phyloP scores from a whole-genome alignment of 1,140 invertebrate species.

The Drosophila santomea region DNA sequence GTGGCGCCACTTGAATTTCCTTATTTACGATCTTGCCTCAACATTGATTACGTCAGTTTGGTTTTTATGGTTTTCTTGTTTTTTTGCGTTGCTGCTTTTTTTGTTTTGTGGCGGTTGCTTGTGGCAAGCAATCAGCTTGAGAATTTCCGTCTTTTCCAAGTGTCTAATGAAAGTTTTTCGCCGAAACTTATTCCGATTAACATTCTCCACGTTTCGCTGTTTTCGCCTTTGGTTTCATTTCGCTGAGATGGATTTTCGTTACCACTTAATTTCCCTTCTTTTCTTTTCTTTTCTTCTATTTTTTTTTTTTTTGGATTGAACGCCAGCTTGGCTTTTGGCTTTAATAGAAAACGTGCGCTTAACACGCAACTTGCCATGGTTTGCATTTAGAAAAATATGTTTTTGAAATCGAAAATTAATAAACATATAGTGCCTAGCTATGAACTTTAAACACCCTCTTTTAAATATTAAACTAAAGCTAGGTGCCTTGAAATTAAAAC shows the following conservation, averaged over 20 bases:
- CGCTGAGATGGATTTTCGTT: constrained; percentile 34
- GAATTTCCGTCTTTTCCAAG: constrained; percentile 15
- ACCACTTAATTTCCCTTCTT: constrained; percentile 11
- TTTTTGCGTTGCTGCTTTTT: not conserved
- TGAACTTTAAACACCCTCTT: too few relatives aligned
- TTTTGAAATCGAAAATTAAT: not conserved
- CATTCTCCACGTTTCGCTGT: constrained; percentile 20
- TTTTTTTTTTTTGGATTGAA: constrained; percentile 18
- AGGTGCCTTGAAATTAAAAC: too few relatives aligned
- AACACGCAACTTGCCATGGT: constrained; percentile 56
- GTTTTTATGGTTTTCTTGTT: constrained; percentile 5
- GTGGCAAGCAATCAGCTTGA: constrained; percentile 12
- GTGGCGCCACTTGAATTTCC: constrained; percentile 11
- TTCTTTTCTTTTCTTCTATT: too few relatives aligned
- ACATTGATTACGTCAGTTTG: constrained; percentile 35
- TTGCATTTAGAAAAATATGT: constrained; percentile 26
- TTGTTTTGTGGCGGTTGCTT: not conserved
- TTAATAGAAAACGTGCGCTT: constrained; percentile 68
- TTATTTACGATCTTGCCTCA: constrained; percentile 18
- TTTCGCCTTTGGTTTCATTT: constrained; percentile 19
- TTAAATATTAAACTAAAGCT: not conserved
- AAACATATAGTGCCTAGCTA: too few relatives aligned
- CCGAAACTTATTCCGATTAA: constrained; percentile 41
- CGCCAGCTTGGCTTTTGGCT: constrained; percentile 27
- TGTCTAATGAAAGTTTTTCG: constrained; percentile 44